Evolutionary conservation across 53 echinoderm and acorn worm species (phyloP), one percentile per base, ranked within the genome.

Genomic region (Astropecten irregularis): DNA sequence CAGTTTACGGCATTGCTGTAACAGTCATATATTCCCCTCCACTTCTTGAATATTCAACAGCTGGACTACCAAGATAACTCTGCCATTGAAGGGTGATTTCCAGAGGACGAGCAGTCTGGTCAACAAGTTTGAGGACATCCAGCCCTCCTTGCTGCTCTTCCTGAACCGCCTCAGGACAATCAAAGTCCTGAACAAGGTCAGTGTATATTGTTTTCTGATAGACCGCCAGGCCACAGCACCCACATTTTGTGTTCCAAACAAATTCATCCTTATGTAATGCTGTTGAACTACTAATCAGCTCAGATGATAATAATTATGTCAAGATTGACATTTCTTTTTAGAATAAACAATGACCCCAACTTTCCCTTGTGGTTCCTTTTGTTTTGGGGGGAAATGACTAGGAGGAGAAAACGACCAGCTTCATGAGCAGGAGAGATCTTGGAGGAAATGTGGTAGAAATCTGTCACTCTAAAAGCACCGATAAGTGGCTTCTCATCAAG

Each of bases 71-170:
- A 66, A 49, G 37, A 90, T 85, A 57, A 68, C 65, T 13, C 85
- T 90, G 0, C 90, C 90, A 20, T 67, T 90, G 40, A 90, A 85
- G 52, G 77, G 69, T 39, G 90, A 90, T n/a, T 36, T 85, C 33
- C 79, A 79, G 33, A 66, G 69, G 23, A 84, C 90, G 38, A 81
- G 36, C 23, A 84, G 77, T 23, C 85, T 90, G 37, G 61, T 69
- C 33, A 90, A 90, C 64, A 68, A 84, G 59, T 90, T 90, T 72
- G 77, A 62, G 19, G 90, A 90, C 32, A 64, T 90, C 34, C 90
- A 90, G 44, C 85, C 85, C 42, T 85, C 85, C 9, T 32, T 85
- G 13, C 81, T 90, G 11, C 64, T 90, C 3, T 90, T 90, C 63
- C 71, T 90, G 19, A 77, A 90, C 63, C 64, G 90, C 26, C 77